These are phyloP conservation scores for Tiphia femorata DNA, from an alignment of 2,888 invertebrate genomes.

Conservation along the genomic window DNA sequence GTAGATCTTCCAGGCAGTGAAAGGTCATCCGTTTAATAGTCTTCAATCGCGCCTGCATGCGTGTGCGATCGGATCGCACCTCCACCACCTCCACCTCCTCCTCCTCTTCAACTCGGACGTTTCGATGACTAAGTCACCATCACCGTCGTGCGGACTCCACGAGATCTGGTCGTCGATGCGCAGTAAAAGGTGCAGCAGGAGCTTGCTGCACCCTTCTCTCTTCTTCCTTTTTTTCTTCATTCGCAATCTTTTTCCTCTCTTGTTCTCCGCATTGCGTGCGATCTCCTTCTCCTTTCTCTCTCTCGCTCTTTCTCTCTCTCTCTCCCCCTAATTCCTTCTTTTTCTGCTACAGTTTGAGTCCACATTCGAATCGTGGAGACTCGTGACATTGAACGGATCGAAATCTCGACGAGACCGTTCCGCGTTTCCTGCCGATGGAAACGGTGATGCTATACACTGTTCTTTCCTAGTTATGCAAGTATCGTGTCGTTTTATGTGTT, in stretches of 20 bases:
- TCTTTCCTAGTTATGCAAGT: too few species aligned
- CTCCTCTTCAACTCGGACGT: not conserved
- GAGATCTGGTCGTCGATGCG: conserved; percentile 34
- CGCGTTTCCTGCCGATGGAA: not conserved
- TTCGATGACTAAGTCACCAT: conserved; percentile 31
- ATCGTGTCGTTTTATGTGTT: too few species aligned
- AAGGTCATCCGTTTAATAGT: conserved; percentile 49
- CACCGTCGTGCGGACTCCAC: conserved; percentile 12
- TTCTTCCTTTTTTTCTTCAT: too few species aligned
- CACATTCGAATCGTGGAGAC: conserved; percentile 5
- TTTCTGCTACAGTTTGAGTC: too few species aligned
- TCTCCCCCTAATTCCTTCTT: too few species aligned
- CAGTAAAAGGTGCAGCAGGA: conserved; percentile 33
- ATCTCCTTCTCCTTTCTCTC: too few species aligned
- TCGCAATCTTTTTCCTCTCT: too few species aligned
- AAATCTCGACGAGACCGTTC: conserved; percentile 25
- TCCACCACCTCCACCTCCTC: conserved; percentile 1
- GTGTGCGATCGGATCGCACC: conserved; percentile 38
- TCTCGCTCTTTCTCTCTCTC: too few species aligned
- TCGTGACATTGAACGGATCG: conserved; percentile 46
- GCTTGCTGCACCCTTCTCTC: too few species aligned
- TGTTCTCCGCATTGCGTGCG: too few species aligned
- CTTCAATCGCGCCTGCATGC: conserved; percentile 36
- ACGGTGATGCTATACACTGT: not conserved
- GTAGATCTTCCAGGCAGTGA: conserved; percentile 46